Base-by-base conservation (phyloP, 2,113 vertebrate genomes). In the Nycticebus coucang region DNA sequence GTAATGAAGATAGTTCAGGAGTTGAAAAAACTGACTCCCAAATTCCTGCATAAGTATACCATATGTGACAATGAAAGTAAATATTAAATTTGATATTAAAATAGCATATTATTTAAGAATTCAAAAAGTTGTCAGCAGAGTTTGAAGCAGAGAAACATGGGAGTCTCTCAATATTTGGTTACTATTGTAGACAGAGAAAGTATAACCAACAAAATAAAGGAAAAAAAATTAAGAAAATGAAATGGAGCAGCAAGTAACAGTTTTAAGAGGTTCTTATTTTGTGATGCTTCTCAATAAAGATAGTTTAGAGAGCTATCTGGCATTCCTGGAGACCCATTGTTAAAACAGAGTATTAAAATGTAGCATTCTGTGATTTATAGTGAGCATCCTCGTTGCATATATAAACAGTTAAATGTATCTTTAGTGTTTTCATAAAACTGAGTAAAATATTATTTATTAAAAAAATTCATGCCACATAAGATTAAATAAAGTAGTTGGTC, bases 331-430 rank as follows among this genome's bases (percentile, higher is more conserved):
- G 15, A 37, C 1, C 14, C 7, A 14, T 21, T 81, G 6, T 95
- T 89, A 89, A 89, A 33, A 35, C 7, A 89, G 13, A 89, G 59
- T 79, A 81, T 85, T 80, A 90, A 37, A 68, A 92, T 80, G 7
- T 41, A 71, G 41, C 0, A 50, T 18, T 66, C 10, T 62, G 80
- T 83, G 33, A 57, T 55, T 81, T 45, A 80, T 75, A 35, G 35
- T 64, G 84, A 77, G 79, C 19, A 82, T 82, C 17, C 28, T 15
- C 57, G 10, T 64, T 87, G 37, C 2, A 78, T 55, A 53, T 41
- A 45, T 80, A 21, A 79, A 35, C 10, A 83, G 41, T 28, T 64
- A 37, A 37, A 84, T 24, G 30, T 55, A 69, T 30, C 64, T 18
- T 82, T 11, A 62, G 12, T 57, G 7, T 72, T 92, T 87, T 84